phyloP scores from a whole-genome alignment of 2,888 invertebrate species.

The Deroplatys truncata region DNA sequence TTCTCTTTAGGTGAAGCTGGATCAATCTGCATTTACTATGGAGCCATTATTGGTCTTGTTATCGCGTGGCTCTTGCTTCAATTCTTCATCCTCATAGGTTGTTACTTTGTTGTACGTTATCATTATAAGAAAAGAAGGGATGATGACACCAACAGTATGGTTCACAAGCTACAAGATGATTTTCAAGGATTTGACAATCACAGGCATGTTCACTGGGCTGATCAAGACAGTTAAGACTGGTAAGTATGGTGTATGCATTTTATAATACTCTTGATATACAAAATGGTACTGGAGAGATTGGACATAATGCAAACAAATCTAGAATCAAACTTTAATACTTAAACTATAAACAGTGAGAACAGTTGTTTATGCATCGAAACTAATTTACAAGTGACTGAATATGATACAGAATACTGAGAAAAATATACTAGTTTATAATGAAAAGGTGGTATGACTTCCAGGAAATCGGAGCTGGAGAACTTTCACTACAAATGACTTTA shows the following conservation, averaged over 20 bases:
- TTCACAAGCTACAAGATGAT: constrained; percentile 32
- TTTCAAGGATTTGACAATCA: constrained; percentile 47
- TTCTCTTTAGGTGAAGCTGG: constrained; percentile 7
- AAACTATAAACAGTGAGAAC: no score
- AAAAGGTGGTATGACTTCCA: no score
- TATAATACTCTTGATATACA: neutral
- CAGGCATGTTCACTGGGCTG: constrained; percentile 67
- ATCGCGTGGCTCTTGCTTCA: constrained; percentile 36
- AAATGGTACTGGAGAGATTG: no score
- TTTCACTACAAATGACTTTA: no score
- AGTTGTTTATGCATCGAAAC: no score
- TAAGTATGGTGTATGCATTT: neutral
- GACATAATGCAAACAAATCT: no score
- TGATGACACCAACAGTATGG: constrained; percentile 26
- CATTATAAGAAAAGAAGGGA: constrained; percentile 28
- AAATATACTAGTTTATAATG: no score
- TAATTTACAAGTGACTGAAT: no score
- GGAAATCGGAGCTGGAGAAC: no score
- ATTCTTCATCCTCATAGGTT: constrained; percentile 34
- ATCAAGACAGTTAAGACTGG: constrained; percentile 43
- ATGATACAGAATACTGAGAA: no score
- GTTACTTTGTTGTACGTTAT: constrained; percentile 34
- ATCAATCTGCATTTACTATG: constrained; percentile 34
- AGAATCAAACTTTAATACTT: no score
- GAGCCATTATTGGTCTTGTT: constrained; percentile 33